Conservation (phyloP, 2,113 vertebrate genomes). For the Neoarius graeffei region DNA sequence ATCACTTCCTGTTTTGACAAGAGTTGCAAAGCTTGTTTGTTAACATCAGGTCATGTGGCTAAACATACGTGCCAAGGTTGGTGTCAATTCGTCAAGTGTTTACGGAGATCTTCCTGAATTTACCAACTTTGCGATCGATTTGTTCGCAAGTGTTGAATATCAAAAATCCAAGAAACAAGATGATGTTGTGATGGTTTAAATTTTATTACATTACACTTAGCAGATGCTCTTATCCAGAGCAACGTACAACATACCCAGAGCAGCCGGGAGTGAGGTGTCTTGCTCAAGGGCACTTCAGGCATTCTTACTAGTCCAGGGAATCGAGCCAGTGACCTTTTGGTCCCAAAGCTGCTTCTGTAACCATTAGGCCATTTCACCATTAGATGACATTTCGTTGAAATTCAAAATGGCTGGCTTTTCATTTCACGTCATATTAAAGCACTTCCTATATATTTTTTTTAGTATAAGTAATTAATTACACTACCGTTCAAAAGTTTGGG, state of each 20-base stretch:
- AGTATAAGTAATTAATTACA: background rate
- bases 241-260: too few relatives aligned
- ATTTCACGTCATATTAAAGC: too few relatives aligned
- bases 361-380: too few relatives aligned
- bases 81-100: background rate
- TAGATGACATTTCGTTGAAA: background rate
- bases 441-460: background rate
- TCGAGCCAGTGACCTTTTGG: too few relatives aligned
- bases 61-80: background rate
- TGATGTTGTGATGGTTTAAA: background rate
- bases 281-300: too few relatives aligned
- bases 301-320: too few relatives aligned
- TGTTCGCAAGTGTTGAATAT: background rate
- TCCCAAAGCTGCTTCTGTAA: too few relatives aligned
- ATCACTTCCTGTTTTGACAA: background rate
- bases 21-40: background rate
- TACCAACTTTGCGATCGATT: too few relatives aligned
- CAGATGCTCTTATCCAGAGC: too few relatives aligned
- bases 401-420: too few relatives aligned
- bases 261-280: too few relatives aligned
- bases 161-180: background rate
- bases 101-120: background rate
- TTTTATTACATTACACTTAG: background rate
- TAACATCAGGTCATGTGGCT: background rate
- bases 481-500: too few relatives aligned